Evolutionary conservation across 1,140 invertebrate species (phyloP), one percentile per base, ranked within the genome.

Genomic region (Drosophila equinoxialis): DNA sequence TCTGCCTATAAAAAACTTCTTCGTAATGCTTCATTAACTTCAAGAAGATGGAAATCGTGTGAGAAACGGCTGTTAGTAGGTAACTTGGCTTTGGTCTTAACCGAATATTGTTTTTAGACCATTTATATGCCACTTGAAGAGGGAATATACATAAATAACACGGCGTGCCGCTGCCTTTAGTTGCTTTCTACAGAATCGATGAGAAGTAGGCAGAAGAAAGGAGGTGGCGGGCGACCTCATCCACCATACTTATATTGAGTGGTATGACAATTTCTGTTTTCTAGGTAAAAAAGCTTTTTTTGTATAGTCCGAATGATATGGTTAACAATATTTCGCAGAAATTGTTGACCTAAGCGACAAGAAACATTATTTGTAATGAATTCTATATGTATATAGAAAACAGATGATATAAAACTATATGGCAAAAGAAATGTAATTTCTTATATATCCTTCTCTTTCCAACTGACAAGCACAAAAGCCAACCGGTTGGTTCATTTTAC

Each of bases 251-350:
- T 51, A 23, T 7, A 51, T 51, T 51, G 20, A 23, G 45, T 48
- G 17, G 14, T 51, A 39, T 76, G 74, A 76, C 73, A 69, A 69
- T 76, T 76, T 70, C 17, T 33, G 60, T 76, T 69, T 76, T 76
- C 74, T 63, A 3, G 13, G 10, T 60, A 76, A 76, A 75, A 60
- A 23, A 41, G 51, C 60, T 69, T 65, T 69, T 69, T 11, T 5
- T 30, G 30, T 6, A 3, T 30, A 30, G 54, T 35, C 35, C 23
- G 59, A 75, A 75, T 76, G 72, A 76, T 76, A 69, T 69, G 66
- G 64, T 65, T 64, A 20, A 51, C 61, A 39, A 11, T 33, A 17
- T 14, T 76, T 76, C 74, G 72, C 6, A 75, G 74, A 76, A 76
- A 42, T 62, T 60, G 72, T 76, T 76, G 74, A 69, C 59, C 65